Base-by-base conservation (phyloP, 2,888 invertebrate species). In the Pharmacophagus antenor region DNA sequence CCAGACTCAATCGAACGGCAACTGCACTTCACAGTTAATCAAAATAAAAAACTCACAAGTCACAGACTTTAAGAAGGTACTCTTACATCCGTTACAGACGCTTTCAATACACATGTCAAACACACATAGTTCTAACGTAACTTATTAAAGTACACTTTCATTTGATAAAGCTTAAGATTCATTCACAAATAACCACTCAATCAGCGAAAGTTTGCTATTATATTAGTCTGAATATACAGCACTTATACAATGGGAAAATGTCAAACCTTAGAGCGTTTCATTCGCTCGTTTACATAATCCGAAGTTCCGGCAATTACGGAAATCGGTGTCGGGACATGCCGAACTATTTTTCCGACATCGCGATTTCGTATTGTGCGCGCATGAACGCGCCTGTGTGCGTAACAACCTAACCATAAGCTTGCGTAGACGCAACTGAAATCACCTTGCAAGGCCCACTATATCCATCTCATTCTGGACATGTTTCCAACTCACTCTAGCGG, bases 361-460 rank as follows among this genome's bases (percentile, higher is more conserved):
- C 80, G 80, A 71, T 61, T 66, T 62, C 64, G 65, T 63, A 65
- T 59, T 57, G 65, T 69, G 70, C 71, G 73, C 73, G 73, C 74
- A 67, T 66, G 67, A 69, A 71, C 70, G 68, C 77, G 76, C 77
- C 69, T 79, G 82, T 82, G 84, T 85, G 84, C 74, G 79, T 82
- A 74, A 85, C 88, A 85, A 86, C 88, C 86, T 85, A 84, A 79
- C 85, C 74, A 79, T 76, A 74, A 77, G 88, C 84, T 82, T 86
- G 89, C 90, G 89, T 84, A 79, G 79, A 83, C 85, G 87, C 90
- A 87, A 90, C 90, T 90, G 81, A 89, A 88, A 87, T 89, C 88
- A 89, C 90, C 90, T 90, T 90, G 90, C 90, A 90, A 90, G 90
- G 90, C 88, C 89, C 88, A 88, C 83, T 88, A 76, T 80, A 68